Percentiles rank a stretch among this genome's conserved stretches.
phyloP scores from a whole-genome alignment of 2,888 invertebrate genomes.

The Catotricha subobsoleta region DNA sequence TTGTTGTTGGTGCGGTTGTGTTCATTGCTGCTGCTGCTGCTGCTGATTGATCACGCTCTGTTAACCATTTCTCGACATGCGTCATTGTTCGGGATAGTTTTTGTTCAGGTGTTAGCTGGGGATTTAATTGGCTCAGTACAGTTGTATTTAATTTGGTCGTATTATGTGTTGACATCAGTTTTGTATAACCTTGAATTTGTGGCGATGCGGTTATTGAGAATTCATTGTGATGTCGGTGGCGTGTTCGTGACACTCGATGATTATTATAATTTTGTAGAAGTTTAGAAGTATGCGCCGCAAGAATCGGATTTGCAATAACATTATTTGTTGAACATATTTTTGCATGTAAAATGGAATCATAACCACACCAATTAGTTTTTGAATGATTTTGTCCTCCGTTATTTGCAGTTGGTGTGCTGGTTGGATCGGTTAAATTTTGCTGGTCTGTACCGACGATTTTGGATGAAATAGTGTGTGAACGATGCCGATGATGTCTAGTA shows the following conservation, averaged over 20 bases:
- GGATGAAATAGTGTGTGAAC: conserved; percentile 29
- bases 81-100: conserved; percentile 21
- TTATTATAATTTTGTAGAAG: conserved; percentile 1
- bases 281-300: conserved; percentile 1
- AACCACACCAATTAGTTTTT: conserved; percentile 32
- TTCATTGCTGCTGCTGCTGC: neutral
- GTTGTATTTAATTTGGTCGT: conserved; percentile 21
- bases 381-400: conserved; percentile 20
- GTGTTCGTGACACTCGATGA: neutral
- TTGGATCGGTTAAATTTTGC: conserved; percentile 12
- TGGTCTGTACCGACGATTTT: conserved; percentile 20
- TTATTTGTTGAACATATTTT: conserved; percentile 37
- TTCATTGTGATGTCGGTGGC: conserved; percentile 4
- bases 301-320: conserved; percentile 14
- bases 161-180: conserved; percentile 7
- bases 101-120: conserved; percentile 17
- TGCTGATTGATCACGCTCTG: conserved; percentile 15
- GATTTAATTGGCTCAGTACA: conserved; percentile 18
- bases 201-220: conserved; percentile 14
- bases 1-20: too few species aligned
- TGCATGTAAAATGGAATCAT: conserved; percentile 44
- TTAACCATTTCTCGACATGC: conserved; percentile 36
- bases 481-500: conserved; percentile 24
- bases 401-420: neutral
- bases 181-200: conserved; percentile 19